Base-by-base conservation (phyloP, 1,140 invertebrate genomes). In the Drosophila auraria region DNA sequence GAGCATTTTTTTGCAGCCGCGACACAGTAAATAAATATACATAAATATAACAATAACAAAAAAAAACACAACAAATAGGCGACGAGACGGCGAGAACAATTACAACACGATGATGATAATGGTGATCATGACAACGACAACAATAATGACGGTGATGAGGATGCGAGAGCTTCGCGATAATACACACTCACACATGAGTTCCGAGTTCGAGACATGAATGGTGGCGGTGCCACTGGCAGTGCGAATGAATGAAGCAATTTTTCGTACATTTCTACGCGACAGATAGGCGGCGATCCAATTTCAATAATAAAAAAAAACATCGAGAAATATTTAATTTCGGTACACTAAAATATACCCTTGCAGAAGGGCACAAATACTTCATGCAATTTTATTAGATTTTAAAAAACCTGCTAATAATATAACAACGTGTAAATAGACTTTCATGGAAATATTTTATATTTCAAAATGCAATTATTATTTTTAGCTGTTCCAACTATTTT, bases 21-120 rank as follows among this genome's bases (percentile, higher is more conserved):
- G 60, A 62, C 61, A 73, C 23, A 82, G 61, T 61, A 75, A 82
- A 73, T 70, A 75, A 81, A 82, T 79, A 87, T 53, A 51, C 42
- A 62, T 51, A 61, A 62, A 49, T 45, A 57, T 30, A 65, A 56
- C 45, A 30, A 66, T 17, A 74, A 70, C 44, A 66, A 49, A 60
- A 74, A 70, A 42, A 62, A 49, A 61, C 44, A 72, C 56, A 61
- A 63, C 27, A 77, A 80, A 77, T 68, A 56, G 17, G 73, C 65
- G 56, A 50, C 57, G 47, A 59, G 60, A 50, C 61, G 44, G 50
- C 69, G 56, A 54, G 56, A 27, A 82, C 23, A 57, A 82, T 57
- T 57, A 57, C 64, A 62, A 69, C 66, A 51, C 42, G 57, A 83
- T 78, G 47, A 64, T 74, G 66, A 72, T 81, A 68, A 71, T 63